These are phyloP conservation scores for Cacatua alba DNA, from an alignment of 2,113 vertebrate species.

Conservation along the genomic window DNA sequence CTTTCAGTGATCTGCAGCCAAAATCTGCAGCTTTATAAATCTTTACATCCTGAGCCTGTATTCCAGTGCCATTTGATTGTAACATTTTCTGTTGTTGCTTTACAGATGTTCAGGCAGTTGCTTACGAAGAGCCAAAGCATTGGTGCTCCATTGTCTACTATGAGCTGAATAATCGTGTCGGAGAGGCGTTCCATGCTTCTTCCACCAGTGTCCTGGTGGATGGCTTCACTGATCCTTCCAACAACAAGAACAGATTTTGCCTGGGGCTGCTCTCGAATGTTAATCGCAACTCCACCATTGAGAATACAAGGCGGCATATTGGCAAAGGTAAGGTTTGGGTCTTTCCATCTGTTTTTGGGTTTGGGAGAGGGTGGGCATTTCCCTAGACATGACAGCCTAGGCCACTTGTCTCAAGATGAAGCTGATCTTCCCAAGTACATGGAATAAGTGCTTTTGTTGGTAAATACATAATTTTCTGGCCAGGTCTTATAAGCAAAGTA, in stretches of 20 bases:
- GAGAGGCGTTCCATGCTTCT: constrained; percentile 95
- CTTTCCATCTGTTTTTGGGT: rapidly evolving
- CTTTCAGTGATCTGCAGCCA: neutral
- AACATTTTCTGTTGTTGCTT: constrained; percentile 60
- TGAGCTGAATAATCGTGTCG: constrained; percentile 97
- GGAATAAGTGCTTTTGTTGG: neutral
- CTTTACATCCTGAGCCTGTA: neutral
- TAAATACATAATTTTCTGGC: neutral
- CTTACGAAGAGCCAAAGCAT: constrained; percentile 96
- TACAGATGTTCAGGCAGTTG: constrained; percentile 95
- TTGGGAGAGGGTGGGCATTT: rapidly evolving
- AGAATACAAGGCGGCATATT: constrained; percentile 96
- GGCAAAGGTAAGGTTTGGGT: constrained; percentile 85
- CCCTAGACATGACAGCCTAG: rapidly evolving
- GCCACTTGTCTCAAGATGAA: neutral
- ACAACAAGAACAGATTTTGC: constrained; percentile 98
- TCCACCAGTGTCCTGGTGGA: constrained; percentile 97
- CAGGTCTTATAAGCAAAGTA: neutral
- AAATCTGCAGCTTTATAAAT: neutral
- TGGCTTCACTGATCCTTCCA: constrained; percentile 98
- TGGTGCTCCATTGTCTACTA: constrained; percentile 99
- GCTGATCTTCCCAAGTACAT: neutral
- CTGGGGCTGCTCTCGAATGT: constrained; percentile 97
- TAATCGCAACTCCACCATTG: constrained; percentile 98
- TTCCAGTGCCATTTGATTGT: neutral